Base-by-base conservation (phyloP, 1,140 invertebrate genomes). In the Dysdera silvatica region DNA sequence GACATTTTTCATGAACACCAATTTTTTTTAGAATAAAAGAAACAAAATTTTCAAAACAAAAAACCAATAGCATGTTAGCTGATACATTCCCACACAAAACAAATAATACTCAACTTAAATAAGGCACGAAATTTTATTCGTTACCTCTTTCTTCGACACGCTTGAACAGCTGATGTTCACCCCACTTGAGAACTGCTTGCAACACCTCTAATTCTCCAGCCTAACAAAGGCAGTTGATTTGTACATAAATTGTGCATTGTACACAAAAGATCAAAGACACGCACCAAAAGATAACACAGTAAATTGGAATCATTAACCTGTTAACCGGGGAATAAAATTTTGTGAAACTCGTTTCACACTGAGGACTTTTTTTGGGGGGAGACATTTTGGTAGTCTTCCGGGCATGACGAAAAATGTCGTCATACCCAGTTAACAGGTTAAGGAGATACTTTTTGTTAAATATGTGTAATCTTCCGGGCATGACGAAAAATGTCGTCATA, bases 151-250 rank as follows among this genome's bases (percentile, higher is more conserved):
- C 88, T 75, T 92, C 89, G 82, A 90, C 89, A 45, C 87, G 80
- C 53, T 84, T 81, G 28, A 88, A 82, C 31, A 91, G 79, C 67
- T 89, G 85, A 69, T 90, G 84, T 77, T 95, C 91, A 29, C 89
- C 91, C 91, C 91, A 95, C 72, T 89, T 89, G 14, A 95, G 78
- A 45, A 93, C 85, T 43, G 89, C 88, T 68, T 89, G 83, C 56
- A 95, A 76, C 1, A 94, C 84, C 76, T 95, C 90, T 63, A 92
- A 75, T 75, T 95, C 92, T 69, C 87, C 87, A 6, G 91, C 89
- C 78, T 80, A 52, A 40, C 18, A 23, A 10, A 32, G 28, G 31
- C 12, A 41, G 12, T 37, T 37, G 16, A n/a, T n/a, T n/a, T 37
- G 7, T 37, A 37, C 33, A 37, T 37, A 37, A 37, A n/a, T n/a